Percentiles rank a stretch among this genome's conserved stretches.
Conservation (phyloP, 2,797 vertebrate genomes). For the Synaphobranchus kaupii region DNA sequence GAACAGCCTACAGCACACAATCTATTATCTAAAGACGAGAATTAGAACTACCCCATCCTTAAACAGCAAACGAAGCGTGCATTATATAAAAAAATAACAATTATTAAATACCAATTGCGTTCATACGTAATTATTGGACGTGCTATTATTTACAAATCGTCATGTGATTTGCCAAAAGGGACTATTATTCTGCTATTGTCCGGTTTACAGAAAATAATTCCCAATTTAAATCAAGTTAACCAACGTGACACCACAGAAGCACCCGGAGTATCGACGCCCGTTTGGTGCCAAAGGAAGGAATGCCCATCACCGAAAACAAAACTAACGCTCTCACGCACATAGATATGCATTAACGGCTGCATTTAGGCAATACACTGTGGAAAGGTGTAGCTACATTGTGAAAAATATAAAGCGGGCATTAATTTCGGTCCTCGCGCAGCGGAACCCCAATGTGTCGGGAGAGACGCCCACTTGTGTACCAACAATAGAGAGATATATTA, state of each 20-base stretch:
- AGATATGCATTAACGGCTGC: background rate
- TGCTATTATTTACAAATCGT: background rate
- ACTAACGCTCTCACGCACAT: background rate
- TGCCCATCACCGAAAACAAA: background rate
- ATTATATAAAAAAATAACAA: background rate
- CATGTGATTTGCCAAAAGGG: background rate
- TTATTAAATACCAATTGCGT: background rate
- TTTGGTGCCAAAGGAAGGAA: background rate
- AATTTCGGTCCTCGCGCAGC: conserved; percentile 50
- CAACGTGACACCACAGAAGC: background rate
- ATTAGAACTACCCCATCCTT: background rate
- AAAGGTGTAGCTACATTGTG: background rate
- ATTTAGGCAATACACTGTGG: background rate
- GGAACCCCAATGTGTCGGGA: conserved; percentile 68
- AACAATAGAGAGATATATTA: conserved; percentile 60
- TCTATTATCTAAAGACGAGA: background rate
- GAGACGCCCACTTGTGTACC: conserved; percentile 76
- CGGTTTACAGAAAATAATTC: background rate
- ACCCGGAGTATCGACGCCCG: conserved; percentile 17
- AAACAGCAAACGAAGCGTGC: background rate
- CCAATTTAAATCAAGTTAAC: background rate
- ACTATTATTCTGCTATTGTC: background rate
- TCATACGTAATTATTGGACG: background rate
- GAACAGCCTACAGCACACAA: background rate
- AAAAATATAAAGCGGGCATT: background rate